phyloP scores from a whole-genome alignment of 1,140 invertebrate species.

The Apocrypta bakeri region DNA sequence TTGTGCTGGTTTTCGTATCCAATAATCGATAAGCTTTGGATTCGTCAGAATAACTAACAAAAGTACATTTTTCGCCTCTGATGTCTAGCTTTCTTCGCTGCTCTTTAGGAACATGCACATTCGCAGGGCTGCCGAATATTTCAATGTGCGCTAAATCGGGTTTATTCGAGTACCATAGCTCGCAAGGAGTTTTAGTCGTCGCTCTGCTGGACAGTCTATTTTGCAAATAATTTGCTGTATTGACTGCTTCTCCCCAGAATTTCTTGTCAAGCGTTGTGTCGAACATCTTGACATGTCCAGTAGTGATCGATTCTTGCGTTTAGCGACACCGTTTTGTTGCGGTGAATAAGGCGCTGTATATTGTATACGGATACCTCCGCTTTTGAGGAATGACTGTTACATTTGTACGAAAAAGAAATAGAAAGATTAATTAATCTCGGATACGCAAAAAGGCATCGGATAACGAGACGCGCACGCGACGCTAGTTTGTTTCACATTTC shows the following conservation, averaged over 20 bases:
- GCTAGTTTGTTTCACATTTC: slow-evolving; percentile 37
- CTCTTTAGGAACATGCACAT: slow-evolving; percentile 57
- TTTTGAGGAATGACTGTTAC: neutral
- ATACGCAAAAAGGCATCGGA: slow-evolving; percentile 21
- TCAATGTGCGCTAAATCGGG: slow-evolving; percentile 51
- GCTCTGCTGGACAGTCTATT: slow-evolving; percentile 59
- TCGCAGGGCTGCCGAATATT: slow-evolving; percentile 52
- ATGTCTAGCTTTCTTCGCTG: slow-evolving; percentile 57
- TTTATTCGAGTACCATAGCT: slow-evolving; percentile 52
- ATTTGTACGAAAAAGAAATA: neutral
- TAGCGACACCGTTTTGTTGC: slow-evolving; percentile 67
- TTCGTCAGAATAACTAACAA: slow-evolving; percentile 45
- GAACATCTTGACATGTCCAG: slow-evolving; percentile 61
- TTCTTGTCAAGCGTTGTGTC: slow-evolving; percentile 57
- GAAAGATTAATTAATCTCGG: neutral
- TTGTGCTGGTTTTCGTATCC: slow-evolving; percentile 55
- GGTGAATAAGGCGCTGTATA: neutral
- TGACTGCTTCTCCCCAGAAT: slow-evolving; percentile 70
- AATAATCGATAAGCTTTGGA: slow-evolving; percentile 58
- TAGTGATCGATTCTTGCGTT: slow-evolving; percentile 64
- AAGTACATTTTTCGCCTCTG: slow-evolving; percentile 48
- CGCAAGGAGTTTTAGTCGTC: slow-evolving; percentile 52
- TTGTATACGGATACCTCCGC: neutral
- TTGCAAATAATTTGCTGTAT: slow-evolving; percentile 65
- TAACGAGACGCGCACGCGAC: neutral